Evolutionary conservation across 1,140 invertebrate species (phyloP).

Genomic region (Daktulosphaira vitifoliae): DNA sequence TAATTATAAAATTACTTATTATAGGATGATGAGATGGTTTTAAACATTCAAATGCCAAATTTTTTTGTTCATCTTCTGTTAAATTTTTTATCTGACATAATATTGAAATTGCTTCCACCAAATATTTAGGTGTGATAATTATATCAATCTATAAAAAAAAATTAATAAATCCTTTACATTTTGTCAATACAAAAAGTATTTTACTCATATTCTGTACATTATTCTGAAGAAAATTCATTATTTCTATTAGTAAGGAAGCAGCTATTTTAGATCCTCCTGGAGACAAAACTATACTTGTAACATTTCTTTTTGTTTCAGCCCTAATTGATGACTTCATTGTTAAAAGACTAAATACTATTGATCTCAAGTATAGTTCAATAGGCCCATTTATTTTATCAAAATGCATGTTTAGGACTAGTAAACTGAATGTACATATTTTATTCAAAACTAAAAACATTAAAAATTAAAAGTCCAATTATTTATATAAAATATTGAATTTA

Average conservation of each 20-base stretch:
- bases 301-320: constrained; percentile 5
- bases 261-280: constrained; percentile 2
- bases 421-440: constrained; percentile 17
- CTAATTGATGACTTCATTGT: constrained; percentile 12
- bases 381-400: constrained; percentile 21
- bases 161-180: no score
- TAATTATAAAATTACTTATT: constrained; percentile 48
- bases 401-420: constrained; percentile 6
- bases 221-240: neutral
- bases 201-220: neutral
- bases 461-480: neutral
- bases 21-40: constrained; percentile 60
- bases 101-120: constrained; percentile 38
- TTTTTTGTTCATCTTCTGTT: constrained; percentile 36
- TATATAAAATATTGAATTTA: no score
- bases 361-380: constrained; percentile 20
- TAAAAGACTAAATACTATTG: constrained; percentile 17
- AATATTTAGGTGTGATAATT: constrained; percentile 6
- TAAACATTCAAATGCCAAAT: constrained; percentile 53
- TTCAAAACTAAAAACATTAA: constrained; percentile 13
- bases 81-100: constrained; percentile 38
- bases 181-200: no score
- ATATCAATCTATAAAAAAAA: constrained; percentile 17
- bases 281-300: neutral
- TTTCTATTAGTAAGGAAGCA: neutral